Percentiles rank a stretch among this genome's conserved stretches.
Evolutionary conservation across 2,888 invertebrate genomes (phyloP).

Genomic region (Paralinhomoeus sp.): DNA sequence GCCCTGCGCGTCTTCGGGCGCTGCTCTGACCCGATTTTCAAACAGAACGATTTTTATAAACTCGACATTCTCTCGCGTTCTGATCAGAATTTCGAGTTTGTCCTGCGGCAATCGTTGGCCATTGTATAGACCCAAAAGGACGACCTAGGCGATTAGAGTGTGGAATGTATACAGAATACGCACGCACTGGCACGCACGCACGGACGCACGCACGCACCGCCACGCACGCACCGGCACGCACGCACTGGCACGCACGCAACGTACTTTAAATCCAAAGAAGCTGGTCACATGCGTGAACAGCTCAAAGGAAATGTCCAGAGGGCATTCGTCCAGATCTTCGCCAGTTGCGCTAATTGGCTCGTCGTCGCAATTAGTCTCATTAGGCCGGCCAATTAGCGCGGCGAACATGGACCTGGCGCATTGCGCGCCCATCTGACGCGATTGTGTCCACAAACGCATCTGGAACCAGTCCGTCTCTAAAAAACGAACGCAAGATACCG

Average conservation of each 20-base stretch:
- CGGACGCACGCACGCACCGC: too few relatives aligned
- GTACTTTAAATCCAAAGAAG: conserved; percentile 67
- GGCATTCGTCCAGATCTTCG: conserved; percentile 1
- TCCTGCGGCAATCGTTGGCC: conserved; percentile 54
- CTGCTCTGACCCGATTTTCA: conserved; percentile 64
- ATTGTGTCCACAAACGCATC: conserved; percentile 92
- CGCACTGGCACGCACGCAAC: background rate
- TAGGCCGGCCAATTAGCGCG: too few relatives aligned
- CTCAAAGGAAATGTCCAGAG: conserved; percentile 76
- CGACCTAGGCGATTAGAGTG: conserved; percentile 33
- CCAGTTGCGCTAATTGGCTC: background rate
- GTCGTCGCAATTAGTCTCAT: too few relatives aligned
- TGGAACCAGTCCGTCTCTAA: conserved; percentile 25
- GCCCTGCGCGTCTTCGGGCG: too few relatives aligned
- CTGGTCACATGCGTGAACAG: conserved; percentile 84
- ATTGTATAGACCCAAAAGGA: conserved; percentile 71
- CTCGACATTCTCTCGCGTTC: conserved; percentile 44
- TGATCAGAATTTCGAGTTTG: conserved; percentile 54
- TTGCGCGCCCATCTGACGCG: conserved; percentile 83
- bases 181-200: too few relatives aligned
- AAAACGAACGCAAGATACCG: too few relatives aligned
- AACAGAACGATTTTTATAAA: background rate
- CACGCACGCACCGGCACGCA: too few relatives aligned
- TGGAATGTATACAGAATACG: too few relatives aligned
- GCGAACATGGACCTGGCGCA: conserved; percentile 66